Conservation (phyloP, 2,113 vertebrate genomes). For the Vireo altiloquus region DNA sequence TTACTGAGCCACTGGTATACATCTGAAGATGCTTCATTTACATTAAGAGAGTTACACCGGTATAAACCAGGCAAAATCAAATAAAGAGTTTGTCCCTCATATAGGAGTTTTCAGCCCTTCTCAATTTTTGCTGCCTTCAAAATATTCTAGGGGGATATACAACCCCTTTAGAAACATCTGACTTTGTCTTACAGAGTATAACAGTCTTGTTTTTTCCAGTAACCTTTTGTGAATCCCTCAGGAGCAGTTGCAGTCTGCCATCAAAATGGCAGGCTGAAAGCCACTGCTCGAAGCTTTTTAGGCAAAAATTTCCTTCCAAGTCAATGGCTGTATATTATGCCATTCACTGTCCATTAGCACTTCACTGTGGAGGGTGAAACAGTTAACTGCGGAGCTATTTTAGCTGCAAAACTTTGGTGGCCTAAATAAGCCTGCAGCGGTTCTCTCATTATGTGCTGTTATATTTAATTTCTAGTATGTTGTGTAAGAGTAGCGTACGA, state of each 20-base stretch:
- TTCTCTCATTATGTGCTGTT: constrained; percentile 12
- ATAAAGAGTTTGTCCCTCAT: neutral
- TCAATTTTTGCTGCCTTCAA: neutral
- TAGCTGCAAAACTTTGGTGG: constrained; percentile 45
- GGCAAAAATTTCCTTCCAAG: constrained; percentile 45
- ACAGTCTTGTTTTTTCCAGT: neutral
- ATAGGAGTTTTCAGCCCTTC: neutral
- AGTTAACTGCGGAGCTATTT: constrained; percentile 23
- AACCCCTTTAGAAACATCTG: neutral
- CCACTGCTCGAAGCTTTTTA: constrained; percentile 1
- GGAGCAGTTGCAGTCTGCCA: neutral
- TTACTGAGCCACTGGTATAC: neutral
- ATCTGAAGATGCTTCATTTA: neutral
- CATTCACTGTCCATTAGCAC: constrained; percentile 53
- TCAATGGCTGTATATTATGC: constrained; percentile 14
- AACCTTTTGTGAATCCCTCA: constrained; percentile 20
- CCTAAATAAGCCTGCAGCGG: neutral
- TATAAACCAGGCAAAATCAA: neutral
- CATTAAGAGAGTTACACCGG: neutral
- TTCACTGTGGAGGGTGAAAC: constrained; percentile 6
- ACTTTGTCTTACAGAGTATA: neutral
- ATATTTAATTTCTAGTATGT: constrained; percentile 30
- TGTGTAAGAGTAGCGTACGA: constrained; percentile 19
- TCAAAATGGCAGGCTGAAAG: constrained; percentile 30
- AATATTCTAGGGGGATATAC: neutral